These are phyloP conservation scores for Aporophyla nigra DNA, from an alignment of 2,888 invertebrate species.

Conservation along the genomic window DNA sequence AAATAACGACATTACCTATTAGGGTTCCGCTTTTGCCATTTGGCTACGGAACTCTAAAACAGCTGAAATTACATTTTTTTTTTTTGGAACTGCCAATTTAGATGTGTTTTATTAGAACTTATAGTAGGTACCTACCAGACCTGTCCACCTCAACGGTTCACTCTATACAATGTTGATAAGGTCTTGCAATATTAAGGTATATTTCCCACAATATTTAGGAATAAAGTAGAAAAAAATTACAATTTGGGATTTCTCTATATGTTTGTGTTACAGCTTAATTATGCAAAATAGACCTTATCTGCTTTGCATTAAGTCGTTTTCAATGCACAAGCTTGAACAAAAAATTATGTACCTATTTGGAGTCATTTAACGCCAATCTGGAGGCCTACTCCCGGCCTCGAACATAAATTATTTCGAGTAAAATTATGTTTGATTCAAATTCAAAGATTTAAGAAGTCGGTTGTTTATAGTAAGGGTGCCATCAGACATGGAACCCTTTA, in stretches of 20 bases:
- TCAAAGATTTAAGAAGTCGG: neutral
- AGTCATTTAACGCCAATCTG: neutral
- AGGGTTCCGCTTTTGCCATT: neutral
- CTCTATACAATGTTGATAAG: neutral
- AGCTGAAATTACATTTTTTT: neutral
- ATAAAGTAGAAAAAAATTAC: neutral
- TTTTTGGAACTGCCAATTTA: neutral
- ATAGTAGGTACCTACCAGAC: too few species aligned
- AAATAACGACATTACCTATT: neutral
- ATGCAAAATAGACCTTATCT: slow-evolving; percentile 4
- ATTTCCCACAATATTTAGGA: slow-evolving; percentile 5
- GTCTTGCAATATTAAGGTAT: neutral
- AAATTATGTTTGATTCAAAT: slow-evolving; percentile 7
- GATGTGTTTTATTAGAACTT: neutral
- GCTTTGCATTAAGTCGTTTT: neutral
- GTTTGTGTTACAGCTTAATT: slow-evolving; percentile 9
- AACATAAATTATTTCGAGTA: neutral
- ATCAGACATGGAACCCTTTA: neutral
- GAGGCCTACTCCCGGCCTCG: neutral
- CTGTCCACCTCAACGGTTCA: slow-evolving; percentile 1
- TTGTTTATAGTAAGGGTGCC: neutral
- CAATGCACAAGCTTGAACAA: neutral
- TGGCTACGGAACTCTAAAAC: neutral
- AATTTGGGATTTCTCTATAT: neutral
- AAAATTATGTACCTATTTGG: neutral